Conservation (phyloP, 2,888 invertebrate genomes). For the Pterobdella sp. region DNA sequence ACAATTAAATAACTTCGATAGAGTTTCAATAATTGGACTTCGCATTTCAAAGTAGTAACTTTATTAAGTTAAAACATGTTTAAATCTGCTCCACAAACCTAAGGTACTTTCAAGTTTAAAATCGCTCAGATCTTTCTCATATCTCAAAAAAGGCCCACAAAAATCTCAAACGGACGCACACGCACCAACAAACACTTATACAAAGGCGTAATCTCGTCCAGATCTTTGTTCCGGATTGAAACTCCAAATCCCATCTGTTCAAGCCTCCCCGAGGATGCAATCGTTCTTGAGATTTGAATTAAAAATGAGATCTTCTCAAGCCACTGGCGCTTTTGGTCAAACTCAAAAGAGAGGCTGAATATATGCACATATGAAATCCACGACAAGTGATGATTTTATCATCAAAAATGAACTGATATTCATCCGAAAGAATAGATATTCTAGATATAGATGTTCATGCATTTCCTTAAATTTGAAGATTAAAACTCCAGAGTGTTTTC, state of each 20-base stretch:
- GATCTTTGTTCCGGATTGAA: conserved; percentile 8
- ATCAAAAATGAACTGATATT: too few relatives aligned
- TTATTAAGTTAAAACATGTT: not conserved
- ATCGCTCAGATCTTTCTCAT: not conserved
- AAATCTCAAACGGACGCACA: not conserved
- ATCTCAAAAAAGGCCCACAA: not conserved
- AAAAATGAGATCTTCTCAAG: not conserved
- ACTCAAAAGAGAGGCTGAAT: not conserved
- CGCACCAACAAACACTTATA: not conserved
- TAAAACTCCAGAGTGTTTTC: too few relatives aligned
- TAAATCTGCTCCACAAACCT: not conserved
- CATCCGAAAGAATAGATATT: too few relatives aligned
- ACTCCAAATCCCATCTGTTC: conserved; percentile 5
- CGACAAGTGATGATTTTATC: too few relatives aligned
- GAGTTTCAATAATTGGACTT: too few relatives aligned
- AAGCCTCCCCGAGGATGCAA: too few relatives aligned
- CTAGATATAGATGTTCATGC: too few relatives aligned
- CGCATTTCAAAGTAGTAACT: too few relatives aligned
- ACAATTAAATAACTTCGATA: too few relatives aligned
- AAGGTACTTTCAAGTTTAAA: not conserved
- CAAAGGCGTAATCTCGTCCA: not conserved
- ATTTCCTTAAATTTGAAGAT: too few relatives aligned
- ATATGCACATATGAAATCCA: not conserved
- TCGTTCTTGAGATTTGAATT: not conserved
- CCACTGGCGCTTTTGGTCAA: not conserved